Evolutionary conservation across 2,888 invertebrate genomes (phyloP), one percentile per base, ranked within the genome.

Genomic region (Noctuana brunneofusca): DNA sequence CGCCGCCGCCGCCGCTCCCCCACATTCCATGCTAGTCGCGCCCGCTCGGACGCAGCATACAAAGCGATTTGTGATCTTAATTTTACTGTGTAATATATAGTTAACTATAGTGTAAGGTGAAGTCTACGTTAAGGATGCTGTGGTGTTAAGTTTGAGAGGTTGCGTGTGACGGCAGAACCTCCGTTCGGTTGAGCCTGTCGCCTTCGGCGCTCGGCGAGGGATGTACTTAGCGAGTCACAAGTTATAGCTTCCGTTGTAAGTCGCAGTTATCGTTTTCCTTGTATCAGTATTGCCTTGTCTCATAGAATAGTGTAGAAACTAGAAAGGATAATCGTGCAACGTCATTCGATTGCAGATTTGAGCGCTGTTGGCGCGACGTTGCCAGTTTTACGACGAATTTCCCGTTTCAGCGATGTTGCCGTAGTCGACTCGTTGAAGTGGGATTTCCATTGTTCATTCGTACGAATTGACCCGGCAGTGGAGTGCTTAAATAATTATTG

Each of bases 51-150:
- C 91, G 91, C 91, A 90, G 85, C 89, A 90, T 91, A 90, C 91
- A 92, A 92, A 92, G 92, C 92, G 83, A 90, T 91, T 90, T 92
- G 92, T 92, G 92, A 92, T 92, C 89, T 90, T 92, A 92, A 92
- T 92, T 91, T 91, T 91, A 91, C 84, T 86, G 86, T 92, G 91
- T 92, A 92, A 87, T 86, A 89, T 90, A 89, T 90, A 90, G 89
- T 88, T 89, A 83, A 81, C 83, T 78, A 71, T 87, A 87, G 84
- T 84, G 68, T 89, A 88, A 86, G 83, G 82, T 87, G 89, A 83
- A 82, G 86, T 9, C 84, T 84, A 81, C 78, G 79, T 80, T 80
- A 75, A 79, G 78, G 75, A 83, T 81, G 81, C 77, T 83, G 83
- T 84, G 85, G 79, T 78, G 86, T 86, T 85, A 85, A 83, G 84